Base-by-base conservation (phyloP, 2,888 invertebrate genomes). In the Melanostoma scalare region DNA sequence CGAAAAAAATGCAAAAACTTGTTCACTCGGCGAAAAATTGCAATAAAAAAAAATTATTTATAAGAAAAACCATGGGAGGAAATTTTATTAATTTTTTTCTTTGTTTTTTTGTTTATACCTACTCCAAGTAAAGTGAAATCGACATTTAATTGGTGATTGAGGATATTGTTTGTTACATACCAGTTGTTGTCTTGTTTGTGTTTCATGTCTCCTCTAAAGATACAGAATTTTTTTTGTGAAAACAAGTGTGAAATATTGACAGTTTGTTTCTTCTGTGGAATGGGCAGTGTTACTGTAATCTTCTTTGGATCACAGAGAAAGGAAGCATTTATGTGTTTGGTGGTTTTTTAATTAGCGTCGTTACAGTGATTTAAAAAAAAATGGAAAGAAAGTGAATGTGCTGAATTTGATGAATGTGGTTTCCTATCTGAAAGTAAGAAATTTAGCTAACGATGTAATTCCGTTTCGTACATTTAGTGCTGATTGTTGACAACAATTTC, bases 61-160 rank as follows among this genome's bases (percentile, higher is more conserved):
- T 31, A 69, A 58, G 65, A 58, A 74, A 74, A 73, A 65, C 77
- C 81, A 77, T 73, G 30, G 36, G 56, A 46, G 46, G 50, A 42
- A 46, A 40, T 30, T 48, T 46, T 56, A 58, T 10, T 42, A 53
- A 9, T 6, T 60, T 42, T 40, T 58, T 31, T 6, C 44, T n/a
- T 60, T 1, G 20, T 44, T 6, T 56, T 20, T 40, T 40, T 40
- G 36, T 46, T 20, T 33, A 63, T 48, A 9, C 42, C 56, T 56
- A 40, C 55, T 52, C 53, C 20, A 55, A 36, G 36, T 56, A 67
- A 78, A 84, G 84, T 84, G 84, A 84, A 84, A 84, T 84, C 84
- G 84, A 79, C 71, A 50, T 79, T 84, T 84, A 84, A 84, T 84
- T 84, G 84, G 79, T 61, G 65, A 79, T 79, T 79, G 74, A 58